Base-by-base conservation (phyloP, 1,140 invertebrate genomes). In the Drosophila repleta region DNA sequence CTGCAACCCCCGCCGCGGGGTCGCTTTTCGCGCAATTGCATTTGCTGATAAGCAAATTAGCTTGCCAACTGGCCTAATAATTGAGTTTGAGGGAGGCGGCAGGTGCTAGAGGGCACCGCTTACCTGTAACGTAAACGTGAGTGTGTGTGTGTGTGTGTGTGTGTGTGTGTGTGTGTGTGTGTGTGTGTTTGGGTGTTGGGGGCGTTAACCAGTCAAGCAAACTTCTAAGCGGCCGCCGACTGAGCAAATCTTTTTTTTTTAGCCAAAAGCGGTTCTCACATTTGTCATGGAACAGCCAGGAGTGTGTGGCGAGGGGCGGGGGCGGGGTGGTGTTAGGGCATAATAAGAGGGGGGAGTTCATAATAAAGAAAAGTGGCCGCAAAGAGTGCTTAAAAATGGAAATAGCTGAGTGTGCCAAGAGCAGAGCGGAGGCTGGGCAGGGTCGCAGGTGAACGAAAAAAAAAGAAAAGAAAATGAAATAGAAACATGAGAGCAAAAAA, bases 291-390 rank as follows among this genome's bases (percentile, higher is more conserved):
- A 57, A 56, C 35, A 51, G 20, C 56, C 7, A n/a, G 10, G 18
- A 18, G 15, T 1, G 39, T n/a, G n/a, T n/a, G n/a, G n/a, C n/a
- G n/a, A n/a, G n/a, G n/a, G n/a, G n/a, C n/a, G n/a, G n/a, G n/a
- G n/a, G n/a, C n/a, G 7, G 17, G 49, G 18, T 67, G 65, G 29
- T 5, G n/a, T n/a, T n/a, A n/a, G n/a, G n/a, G n/a, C n/a, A n/a
- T n/a, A n/a, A n/a, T 15, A 43, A 6, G 39, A 8, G 18, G n/a
- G 4, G 24, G 29, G 18, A 57, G 67, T 82, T 75, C 77, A 85
- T 87, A 87, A 87, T 87, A 85, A 71, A 87, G 82, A 87, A 85
- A 85, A 85, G 82, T 85, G 82, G 82, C 82, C 82, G 70, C 82
- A 82, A 85, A 85, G 72, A 87, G 82, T 85, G 78, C 82, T 87